These are phyloP conservation scores for Eristalis tenax DNA, from an alignment of 2,888 invertebrate species.

Conservation along the genomic window DNA sequence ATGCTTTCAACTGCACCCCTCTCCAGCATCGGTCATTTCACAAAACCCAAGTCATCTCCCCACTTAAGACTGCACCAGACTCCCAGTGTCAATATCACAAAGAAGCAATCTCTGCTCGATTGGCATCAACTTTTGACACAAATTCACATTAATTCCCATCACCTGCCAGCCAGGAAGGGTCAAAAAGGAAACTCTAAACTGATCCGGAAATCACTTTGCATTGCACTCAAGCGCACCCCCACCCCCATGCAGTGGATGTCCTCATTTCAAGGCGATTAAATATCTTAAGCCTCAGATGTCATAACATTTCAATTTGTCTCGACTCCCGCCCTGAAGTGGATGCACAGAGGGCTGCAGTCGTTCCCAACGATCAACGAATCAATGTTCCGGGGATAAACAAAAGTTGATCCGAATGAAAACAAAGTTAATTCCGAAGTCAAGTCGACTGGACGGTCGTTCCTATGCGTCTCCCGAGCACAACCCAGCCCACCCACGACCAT, in stretches of 20 bases:
- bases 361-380: conserved; percentile 52
- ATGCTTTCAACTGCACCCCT: too few species aligned
- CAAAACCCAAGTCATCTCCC: too few species aligned
- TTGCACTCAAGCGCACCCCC: neutral
- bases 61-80: neutral
- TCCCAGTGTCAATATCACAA: neutral
- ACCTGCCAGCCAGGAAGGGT: neutral
- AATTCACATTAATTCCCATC: neutral
- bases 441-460: neutral
- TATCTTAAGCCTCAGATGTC: conserved; percentile 58
- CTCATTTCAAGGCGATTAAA: conserved; percentile 55
- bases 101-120: neutral
- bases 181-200: neutral
- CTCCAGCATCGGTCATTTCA: too few species aligned
- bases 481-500: neutral
- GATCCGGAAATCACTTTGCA: conserved; percentile 7
- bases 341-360: neutral
- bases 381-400: conserved; percentile 56
- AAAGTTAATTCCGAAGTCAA: conserved; percentile 54
- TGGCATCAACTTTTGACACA: neutral
- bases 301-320: conserved; percentile 68
- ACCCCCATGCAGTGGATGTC: neutral
- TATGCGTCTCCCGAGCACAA: too few species aligned
- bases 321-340: too few species aligned
- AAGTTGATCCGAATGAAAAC: conserved; percentile 68